These are phyloP conservation scores for Lipophrys pholis DNA, from an alignment of 2,113 vertebrate species.

Conservation along the genomic window DNA sequence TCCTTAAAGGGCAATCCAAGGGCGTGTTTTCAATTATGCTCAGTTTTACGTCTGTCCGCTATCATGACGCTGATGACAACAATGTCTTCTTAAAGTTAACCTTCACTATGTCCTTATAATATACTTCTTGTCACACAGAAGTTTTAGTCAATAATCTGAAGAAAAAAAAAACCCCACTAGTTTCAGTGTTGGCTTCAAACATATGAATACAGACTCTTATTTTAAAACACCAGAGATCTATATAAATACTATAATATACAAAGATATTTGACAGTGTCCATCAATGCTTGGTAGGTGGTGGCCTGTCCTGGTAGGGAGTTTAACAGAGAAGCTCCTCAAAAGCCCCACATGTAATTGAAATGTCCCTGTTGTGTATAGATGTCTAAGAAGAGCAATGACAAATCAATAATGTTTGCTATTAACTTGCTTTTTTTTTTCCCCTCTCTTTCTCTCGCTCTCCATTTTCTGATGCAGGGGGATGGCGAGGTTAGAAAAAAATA, in stretches of 20 bases:
- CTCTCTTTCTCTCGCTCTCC: slow-evolving; percentile 7
- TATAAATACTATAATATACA: not conserved
- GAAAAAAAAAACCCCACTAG: not conserved
- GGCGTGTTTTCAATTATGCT: slow-evolving; percentile 29
- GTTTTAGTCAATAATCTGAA: slow-evolving; percentile 7
- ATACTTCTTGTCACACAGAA: not conserved
- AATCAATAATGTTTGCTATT: slow-evolving; percentile 78
- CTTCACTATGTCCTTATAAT: slow-evolving; percentile 19
- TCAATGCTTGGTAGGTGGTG: slow-evolving; percentile 46
- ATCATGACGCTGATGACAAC: not conserved
- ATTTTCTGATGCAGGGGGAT: slow-evolving; percentile 32
- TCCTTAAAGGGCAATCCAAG: slow-evolving; percentile 44
- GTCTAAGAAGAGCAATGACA: slow-evolving; percentile 67
- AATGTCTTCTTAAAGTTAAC: slow-evolving; percentile 16
- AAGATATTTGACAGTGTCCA: slow-evolving; percentile 23
- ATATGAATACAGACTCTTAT: too few relatives aligned
- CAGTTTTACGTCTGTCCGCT: slow-evolving; percentile 7
- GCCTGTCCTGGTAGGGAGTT: slow-evolving; percentile 20
- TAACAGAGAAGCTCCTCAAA: slow-evolving; percentile 44
- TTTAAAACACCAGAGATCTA: not conserved
- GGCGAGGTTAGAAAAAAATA: slow-evolving; percentile 49
- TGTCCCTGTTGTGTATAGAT: slow-evolving; percentile 71
- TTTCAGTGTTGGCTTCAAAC: too few relatives aligned
- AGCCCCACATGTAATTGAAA: slow-evolving; percentile 66
- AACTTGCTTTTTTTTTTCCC: slow-evolving; percentile 64